phyloP scores from a whole-genome alignment of 2,113 vertebrate species.

The Apteryx mantelli region DNA sequence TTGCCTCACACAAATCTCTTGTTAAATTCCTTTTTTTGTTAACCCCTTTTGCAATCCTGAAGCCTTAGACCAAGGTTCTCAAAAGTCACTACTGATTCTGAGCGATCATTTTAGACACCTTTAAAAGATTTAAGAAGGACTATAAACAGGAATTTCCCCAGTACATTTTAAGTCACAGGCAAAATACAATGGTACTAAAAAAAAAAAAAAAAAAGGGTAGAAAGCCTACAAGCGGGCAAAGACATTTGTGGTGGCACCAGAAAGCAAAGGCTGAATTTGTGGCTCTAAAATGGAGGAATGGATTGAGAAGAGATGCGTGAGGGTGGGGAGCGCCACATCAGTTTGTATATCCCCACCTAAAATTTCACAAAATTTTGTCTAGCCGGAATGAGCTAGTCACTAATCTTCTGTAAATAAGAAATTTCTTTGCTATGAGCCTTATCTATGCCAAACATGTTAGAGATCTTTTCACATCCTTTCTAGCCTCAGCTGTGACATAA shows the following conservation, averaged over 20 bases:
- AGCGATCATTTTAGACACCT: not conserved
- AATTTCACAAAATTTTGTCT: not conserved
- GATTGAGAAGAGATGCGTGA: not conserved
- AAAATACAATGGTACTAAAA: not conserved
- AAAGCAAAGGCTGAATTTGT: not conserved
- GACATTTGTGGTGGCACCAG: not conserved
- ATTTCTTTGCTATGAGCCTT: not conserved
- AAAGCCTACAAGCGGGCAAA: no score
- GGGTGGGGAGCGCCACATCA: not conserved
- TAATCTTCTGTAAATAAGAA: not conserved
- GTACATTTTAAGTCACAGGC: not conserved
- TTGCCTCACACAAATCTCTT: not conserved
- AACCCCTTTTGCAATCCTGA: not conserved
- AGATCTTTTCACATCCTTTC: not conserved
- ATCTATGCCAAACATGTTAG: not conserved
- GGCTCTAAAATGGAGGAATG: not conserved
- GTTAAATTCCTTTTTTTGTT: not conserved
- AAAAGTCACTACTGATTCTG: not conserved
- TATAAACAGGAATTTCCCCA: not conserved
- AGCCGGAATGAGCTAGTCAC: not conserved
- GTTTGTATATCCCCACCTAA: not conserved
- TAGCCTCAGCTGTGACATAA: not conserved
- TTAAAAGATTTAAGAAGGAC: not conserved
- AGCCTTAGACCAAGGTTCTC: not conserved
- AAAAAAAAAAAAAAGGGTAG: not conserved